Percentiles rank a stretch among this genome's conserved stretches.
Evolutionary conservation across 2,888 invertebrate species (phyloP).

Genomic region (Therioaphis trifolii): DNA sequence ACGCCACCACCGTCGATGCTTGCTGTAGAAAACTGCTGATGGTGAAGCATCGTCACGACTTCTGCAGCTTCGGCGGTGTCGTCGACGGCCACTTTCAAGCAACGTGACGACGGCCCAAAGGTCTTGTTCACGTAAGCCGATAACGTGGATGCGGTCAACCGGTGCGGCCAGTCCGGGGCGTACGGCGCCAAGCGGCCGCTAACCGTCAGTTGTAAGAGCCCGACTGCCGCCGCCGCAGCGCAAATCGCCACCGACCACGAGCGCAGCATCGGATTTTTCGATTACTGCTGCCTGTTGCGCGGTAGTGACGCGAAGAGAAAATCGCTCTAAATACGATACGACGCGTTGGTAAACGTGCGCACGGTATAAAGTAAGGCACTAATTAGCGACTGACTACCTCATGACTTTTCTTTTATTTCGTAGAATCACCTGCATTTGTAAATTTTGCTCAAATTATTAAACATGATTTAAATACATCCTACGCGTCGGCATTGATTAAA

Average conservation of each 20-base stretch:
- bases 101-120: slow-evolving; percentile 39
- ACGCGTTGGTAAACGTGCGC: too few species aligned
- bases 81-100: slow-evolving; percentile 22
- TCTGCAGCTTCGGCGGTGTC: neutral
- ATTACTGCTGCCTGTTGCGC: neutral
- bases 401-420: too few species aligned
- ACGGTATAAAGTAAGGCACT: too few species aligned
- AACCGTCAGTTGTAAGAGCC: neutral
- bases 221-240: neutral
- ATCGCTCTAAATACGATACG: too few species aligned
- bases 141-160: slow-evolving; percentile 2
- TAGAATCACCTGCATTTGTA: too few species aligned
- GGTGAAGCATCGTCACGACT: slow-evolving; percentile 13
- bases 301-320: too few species aligned
- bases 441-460: too few species aligned
- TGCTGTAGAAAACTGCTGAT: too few species aligned
- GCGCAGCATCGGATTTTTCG: neutral
- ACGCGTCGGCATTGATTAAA: too few species aligned
- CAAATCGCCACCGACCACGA: neutral
- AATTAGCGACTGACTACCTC: too few species aligned
- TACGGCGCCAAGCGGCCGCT: neutral
- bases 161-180: neutral
- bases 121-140: slow-evolving; percentile 35
- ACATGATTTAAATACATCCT: too few species aligned
- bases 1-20: neutral